phyloP scores from a whole-genome alignment of 2,888 invertebrate genomes.

The Catocala sponsa region DNA sequence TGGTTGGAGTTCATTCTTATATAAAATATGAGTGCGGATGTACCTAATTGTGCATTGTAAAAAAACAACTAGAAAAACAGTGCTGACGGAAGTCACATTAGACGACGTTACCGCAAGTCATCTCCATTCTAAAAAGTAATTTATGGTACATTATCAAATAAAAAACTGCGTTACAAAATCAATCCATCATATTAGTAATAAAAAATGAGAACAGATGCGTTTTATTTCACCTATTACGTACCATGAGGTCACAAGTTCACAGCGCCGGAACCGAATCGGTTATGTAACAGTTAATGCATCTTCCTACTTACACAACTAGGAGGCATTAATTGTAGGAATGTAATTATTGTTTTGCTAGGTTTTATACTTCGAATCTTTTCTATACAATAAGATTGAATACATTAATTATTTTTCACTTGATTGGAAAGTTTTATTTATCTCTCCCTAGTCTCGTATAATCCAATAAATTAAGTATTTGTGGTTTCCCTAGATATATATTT shows the following conservation, averaged over 20 bases:
- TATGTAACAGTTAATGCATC: conserved; percentile 14
- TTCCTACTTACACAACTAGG: conserved; percentile 20
- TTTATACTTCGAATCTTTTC: background rate
- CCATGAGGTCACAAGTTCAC: conserved; percentile 28
- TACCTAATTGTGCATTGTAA: background rate
- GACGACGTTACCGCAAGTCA: conserved; percentile 8
- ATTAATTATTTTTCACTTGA: too few species aligned
- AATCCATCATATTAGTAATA: conserved; percentile 12
- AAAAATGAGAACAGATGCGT: conserved; percentile 29
- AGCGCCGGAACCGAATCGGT: conserved; percentile 16
- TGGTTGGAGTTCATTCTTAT: conserved; percentile 12
- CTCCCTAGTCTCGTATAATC: too few species aligned
- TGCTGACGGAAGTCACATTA: background rate
- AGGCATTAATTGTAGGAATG: background rate
- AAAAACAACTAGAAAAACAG: conserved; percentile 1
- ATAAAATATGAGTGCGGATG: conserved; percentile 14
- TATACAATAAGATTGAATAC: background rate
- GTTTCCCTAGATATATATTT: too few species aligned
- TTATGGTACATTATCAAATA: background rate
- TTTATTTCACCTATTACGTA: conserved; percentile 34
- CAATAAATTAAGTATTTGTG: too few species aligned
- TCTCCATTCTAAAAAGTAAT: background rate
- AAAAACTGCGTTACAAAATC: conserved; percentile 21
- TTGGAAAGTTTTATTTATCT: too few species aligned
- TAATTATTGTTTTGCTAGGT: conserved; percentile 4